Base-by-base conservation (phyloP, 2,113 vertebrate genomes). In the Drymodes brunneopygia region DNA sequence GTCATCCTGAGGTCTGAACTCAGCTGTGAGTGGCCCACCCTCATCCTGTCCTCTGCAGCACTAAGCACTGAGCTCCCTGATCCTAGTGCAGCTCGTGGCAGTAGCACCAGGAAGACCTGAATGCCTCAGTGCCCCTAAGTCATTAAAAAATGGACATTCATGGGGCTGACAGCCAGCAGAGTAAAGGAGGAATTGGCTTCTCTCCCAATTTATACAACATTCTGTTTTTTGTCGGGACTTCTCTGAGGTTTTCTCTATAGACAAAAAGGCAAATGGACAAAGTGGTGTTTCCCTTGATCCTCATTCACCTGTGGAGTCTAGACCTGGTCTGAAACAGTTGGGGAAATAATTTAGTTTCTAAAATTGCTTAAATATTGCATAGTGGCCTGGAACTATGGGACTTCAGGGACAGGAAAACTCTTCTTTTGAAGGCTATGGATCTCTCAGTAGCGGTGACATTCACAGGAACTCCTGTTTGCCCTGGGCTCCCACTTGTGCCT, bases 81-180 rank as follows among this genome's bases (percentile, higher is more conserved):
- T 82, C 78, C 70, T 54, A 2, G 80, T 79, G 47, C 58, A 88
- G 28, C 45, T 81, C 47, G 4, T 74, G 51, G 64, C 87, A 70
- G 7, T 19, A 84, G 61, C 80, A 89, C 86, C 78, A 87, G 93
- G 93, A 91, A 95, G 84, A 91, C 13, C 71, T 91, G 33, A 51
- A 82, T 86, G 92, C 74, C 74, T 97, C 94, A 77, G 29, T 94
- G 95, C 54, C 81, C 56, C 78, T 8, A 28, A 87, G 74, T 69
- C 47, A 70, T 95, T 93, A 17, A 58, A 48, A 91, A 94, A 80
- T 48, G 50, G 58, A 53, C 45, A 20, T 54, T 93, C 19, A 24
- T 57, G 51, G 1, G 89, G 67, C 71, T 44, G 71, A 35, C 58
- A 86, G 92, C 89, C 91, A 81, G 42, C 24, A 8, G 51, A 79